These are phyloP conservation scores for Ictalurus punctatus DNA, from an alignment of 2,113 vertebrate genomes.

Conservation along the genomic window DNA sequence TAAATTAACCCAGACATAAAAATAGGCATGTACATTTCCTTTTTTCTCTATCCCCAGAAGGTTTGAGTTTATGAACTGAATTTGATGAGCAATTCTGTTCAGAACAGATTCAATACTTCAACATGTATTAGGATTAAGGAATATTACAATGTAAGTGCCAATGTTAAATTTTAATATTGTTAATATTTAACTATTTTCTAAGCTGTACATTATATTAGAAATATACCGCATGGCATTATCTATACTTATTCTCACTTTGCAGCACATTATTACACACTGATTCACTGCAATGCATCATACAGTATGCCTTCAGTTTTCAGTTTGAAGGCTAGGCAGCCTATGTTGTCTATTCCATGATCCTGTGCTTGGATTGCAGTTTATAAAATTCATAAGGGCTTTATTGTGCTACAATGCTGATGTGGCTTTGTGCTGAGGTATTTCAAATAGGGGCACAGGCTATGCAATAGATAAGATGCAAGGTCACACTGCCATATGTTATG, in stretches of 20 bases:
- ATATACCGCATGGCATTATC: not conserved
- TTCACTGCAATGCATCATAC: not conserved
- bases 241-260: not conserved
- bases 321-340: not conserved
- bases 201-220: not conserved
- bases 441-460: not conserved
- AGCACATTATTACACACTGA: not conserved
- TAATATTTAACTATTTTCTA: not conserved
- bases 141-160: not conserved
- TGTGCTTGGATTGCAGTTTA: not conserved
- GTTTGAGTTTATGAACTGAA: slow-evolving; percentile 20
- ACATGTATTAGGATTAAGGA: not conserved
- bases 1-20: slow-evolving; percentile 65
- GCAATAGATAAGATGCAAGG: not conserved
- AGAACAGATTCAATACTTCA: not conserved
- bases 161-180: not conserved
- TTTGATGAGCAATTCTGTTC: slow-evolving; percentile 1
- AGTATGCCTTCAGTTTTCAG: not conserved
- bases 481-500: not conserved
- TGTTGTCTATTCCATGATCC: not conserved
- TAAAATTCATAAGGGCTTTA: not conserved
- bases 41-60: slow-evolving; percentile 14
- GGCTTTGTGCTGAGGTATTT: not conserved
- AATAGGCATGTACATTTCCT: slow-evolving; percentile 50
- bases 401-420: not conserved